Conservation (phyloP, 2,113 vertebrate genomes). For the Euleptes europaea region DNA sequence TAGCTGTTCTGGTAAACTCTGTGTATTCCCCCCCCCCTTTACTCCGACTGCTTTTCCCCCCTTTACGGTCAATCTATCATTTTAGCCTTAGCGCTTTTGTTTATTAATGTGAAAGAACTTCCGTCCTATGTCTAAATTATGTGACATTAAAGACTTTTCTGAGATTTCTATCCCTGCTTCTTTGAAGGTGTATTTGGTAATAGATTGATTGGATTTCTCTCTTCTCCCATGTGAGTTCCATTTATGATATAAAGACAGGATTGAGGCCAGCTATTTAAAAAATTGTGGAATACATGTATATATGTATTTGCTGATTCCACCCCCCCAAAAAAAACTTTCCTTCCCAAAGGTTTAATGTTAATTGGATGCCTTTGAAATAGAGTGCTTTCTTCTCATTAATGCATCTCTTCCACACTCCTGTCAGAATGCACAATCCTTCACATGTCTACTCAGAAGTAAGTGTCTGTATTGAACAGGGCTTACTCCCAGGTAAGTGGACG, state of each 20-base stretch:
- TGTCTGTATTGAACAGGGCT: no score
- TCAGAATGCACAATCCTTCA: no score
- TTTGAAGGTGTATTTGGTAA: background rate
- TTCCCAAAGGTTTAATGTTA: no score
- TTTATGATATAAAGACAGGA: background rate
- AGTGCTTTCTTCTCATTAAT: no score
- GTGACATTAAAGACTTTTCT: background rate
- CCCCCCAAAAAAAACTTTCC: no score
- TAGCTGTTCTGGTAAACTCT: background rate
- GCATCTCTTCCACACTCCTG: no score
- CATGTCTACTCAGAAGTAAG: no score
- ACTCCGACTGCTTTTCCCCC: background rate
- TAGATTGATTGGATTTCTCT: background rate
- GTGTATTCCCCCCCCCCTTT: background rate
- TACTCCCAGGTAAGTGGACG: no score
- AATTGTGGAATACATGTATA: no score
- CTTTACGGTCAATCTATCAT: background rate
- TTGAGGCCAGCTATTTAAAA: background rate
- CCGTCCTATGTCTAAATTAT: background rate
- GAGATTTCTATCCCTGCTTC: background rate
- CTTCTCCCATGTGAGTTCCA: background rate
- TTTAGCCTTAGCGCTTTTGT: background rate
- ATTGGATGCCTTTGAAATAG: no score
- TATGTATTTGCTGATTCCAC: no score
- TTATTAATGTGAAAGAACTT: rapidly evolving